Evolutionary conservation across 1,140 invertebrate genomes (phyloP).

Genomic region (Tetraneura akinire): DNA sequence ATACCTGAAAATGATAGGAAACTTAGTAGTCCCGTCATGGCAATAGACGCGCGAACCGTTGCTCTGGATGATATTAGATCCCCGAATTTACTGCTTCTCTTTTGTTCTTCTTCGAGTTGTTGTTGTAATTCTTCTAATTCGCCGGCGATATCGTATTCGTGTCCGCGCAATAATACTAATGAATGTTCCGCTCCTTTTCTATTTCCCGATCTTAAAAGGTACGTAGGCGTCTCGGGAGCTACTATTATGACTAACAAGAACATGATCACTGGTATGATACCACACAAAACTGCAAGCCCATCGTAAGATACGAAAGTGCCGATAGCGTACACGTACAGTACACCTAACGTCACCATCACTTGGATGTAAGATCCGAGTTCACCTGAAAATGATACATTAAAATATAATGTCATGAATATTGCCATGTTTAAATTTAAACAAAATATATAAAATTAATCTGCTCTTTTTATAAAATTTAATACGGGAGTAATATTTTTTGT

Average conservation of each 20-base stretch:
- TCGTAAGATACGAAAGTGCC: slow-evolving; percentile 61
- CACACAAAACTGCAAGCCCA: slow-evolving; percentile 53
- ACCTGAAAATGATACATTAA: slow-evolving; percentile 52
- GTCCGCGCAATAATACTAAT: slow-evolving; percentile 64
- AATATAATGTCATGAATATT: no score
- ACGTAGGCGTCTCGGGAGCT: slow-evolving; percentile 61
- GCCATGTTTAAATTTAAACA: no score
- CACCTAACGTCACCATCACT: slow-evolving; percentile 78
- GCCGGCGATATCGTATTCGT: slow-evolving; percentile 69
- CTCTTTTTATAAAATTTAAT: no score
- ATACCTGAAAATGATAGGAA: slow-evolving; percentile 61
- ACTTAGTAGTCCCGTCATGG: slow-evolving; percentile 67
- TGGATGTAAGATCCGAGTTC: slow-evolving; percentile 77
- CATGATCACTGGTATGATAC: slow-evolving; percentile 59
- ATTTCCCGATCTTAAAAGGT: slow-evolving; percentile 57
- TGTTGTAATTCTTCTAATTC: slow-evolving; percentile 71
- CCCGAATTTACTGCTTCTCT: slow-evolving; percentile 64
- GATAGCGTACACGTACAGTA: slow-evolving; percentile 73
- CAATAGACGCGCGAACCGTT: slow-evolving; percentile 68
- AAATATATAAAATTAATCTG: no score
- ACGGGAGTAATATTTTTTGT: no score
- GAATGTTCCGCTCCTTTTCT: slow-evolving; percentile 56
- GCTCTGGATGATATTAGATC: slow-evolving; percentile 64
- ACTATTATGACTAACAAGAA: slow-evolving; percentile 62
- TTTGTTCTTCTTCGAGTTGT: slow-evolving; percentile 65